A percentile compares a stretch with the other conserved stretches of the same genome.
Conservation (phyloP, 2,888 invertebrate genomes). For the Lepetodrilus schrolli region DNA sequence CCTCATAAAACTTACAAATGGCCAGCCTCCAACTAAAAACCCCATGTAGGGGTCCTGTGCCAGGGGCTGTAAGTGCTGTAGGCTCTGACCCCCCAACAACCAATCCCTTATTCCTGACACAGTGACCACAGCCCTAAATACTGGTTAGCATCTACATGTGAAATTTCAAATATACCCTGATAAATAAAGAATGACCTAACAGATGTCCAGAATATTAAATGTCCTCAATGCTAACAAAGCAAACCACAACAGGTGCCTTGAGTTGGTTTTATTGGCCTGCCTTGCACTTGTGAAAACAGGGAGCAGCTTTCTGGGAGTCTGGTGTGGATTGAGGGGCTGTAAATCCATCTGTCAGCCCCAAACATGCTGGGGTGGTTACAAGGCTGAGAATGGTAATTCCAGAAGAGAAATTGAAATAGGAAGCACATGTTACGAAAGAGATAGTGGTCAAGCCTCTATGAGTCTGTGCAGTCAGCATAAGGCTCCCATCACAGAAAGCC, state of each 20-base stretch:
- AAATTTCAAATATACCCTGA: neutral
- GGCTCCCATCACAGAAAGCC: neutral
- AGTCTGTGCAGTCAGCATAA: neutral
- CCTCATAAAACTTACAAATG: no score
- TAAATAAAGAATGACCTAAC: neutral
- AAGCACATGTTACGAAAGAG: conserved; percentile 5
- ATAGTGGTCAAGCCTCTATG: neutral
- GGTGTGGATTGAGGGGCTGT: neutral
- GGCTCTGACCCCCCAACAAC: no score
- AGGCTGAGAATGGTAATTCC: neutral
- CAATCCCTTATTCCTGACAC: no score
- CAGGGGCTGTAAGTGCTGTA: no score
- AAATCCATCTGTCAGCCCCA: conserved; percentile 10
- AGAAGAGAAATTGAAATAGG: neutral
- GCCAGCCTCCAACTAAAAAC: no score
- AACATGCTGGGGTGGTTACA: neutral
- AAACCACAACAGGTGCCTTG: conserved; percentile 1
- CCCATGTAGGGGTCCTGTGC: no score
- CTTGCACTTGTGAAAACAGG: neutral
- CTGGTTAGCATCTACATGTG: neutral
- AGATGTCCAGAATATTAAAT: neutral
- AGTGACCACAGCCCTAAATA: no score
- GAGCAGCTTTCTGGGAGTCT: neutral
- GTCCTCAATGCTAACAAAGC: neutral
- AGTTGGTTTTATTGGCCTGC: neutral